Percentiles rank a stretch among this genome's conserved stretches.
Conservation (phyloP, 1,140 invertebrate genomes). For the Calephelis virginiensis region DNA sequence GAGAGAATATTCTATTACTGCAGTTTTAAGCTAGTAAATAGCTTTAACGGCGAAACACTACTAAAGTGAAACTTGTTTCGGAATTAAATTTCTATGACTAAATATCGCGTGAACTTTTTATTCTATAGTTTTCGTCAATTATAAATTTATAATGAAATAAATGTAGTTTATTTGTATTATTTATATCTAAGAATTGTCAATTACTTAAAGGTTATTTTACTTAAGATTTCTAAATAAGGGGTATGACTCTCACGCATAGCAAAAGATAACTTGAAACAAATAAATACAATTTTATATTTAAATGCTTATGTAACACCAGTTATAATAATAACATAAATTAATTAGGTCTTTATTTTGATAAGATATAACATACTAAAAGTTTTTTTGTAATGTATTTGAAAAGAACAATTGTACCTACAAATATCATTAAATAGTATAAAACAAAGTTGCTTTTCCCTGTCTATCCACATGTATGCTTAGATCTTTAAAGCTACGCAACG, state of each 20-base stretch:
- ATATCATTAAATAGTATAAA: too few relatives aligned
- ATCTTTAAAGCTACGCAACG: too few relatives aligned
- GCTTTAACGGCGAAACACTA: conserved; percentile 45
- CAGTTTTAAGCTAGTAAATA: conserved; percentile 65
- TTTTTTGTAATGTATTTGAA: too few relatives aligned
- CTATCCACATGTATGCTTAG: too few relatives aligned
- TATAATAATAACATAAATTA: too few relatives aligned
- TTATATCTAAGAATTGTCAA: conserved; percentile 76
- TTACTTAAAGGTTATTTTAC: conserved; percentile 65
- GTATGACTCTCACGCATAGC: conserved; percentile 4
- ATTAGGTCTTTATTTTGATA: too few relatives aligned
- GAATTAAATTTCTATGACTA: conserved; percentile 19
- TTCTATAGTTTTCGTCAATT: conserved; percentile 70
- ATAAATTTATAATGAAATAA: conserved; percentile 68
- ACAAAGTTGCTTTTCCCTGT: too few relatives aligned
- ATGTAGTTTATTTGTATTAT: conserved; percentile 74
- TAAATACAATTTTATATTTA: too few relatives aligned
- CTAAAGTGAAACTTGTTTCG: conserved; percentile 34
- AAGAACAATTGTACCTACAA: too few relatives aligned
- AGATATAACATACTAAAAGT: too few relatives aligned
- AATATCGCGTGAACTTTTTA: conserved; percentile 17
- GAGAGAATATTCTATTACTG: conserved; percentile 73
- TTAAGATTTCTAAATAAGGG: conserved; percentile 36
- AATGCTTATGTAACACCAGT: too few relatives aligned
- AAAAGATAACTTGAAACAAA: too few relatives aligned